phyloP scores from a whole-genome alignment of 1,140 invertebrate species.

The Cotesia chilonis region DNA sequence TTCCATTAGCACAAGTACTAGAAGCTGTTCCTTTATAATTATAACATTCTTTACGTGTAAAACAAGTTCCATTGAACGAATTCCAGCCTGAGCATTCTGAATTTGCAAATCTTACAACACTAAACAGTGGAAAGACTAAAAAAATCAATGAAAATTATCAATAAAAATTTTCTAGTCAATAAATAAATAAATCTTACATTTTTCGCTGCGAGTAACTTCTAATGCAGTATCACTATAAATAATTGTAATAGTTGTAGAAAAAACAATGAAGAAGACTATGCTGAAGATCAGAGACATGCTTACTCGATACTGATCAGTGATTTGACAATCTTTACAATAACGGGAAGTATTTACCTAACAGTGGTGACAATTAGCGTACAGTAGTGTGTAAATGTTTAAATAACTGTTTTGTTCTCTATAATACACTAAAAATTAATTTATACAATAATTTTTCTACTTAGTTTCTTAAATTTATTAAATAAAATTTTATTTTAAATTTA shows the following conservation, averaged over 20 bases:
- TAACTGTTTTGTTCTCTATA: conserved; percentile 28
- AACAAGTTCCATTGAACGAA: conserved; percentile 77
- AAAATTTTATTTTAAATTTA: conserved; percentile 2
- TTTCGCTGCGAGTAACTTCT: conserved; percentile 16
- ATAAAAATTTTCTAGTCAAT: conserved; percentile 3
- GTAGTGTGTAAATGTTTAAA: conserved; percentile 2
- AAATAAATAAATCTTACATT: conserved; percentile 40
- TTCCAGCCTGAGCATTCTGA: conserved; percentile 71
- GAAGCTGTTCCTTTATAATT: conserved; percentile 74
- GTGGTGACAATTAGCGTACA: conserved; percentile 39
- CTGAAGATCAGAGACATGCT: conserved; percentile 32
- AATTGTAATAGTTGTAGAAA: conserved; percentile 38
- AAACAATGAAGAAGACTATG: conserved; percentile 34
- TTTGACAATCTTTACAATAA: not conserved
- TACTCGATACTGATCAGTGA: conserved; percentile 1
- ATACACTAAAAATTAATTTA: conserved; percentile 9
- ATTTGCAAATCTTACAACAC: conserved; percentile 77
- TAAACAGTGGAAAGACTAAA: conserved; percentile 75
- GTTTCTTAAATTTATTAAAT: conserved; percentile 19
- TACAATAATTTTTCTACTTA: not conserved
- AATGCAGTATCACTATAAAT: conserved; percentile 39
- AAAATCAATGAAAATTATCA: conserved; percentile 22
- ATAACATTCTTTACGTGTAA: conserved; percentile 77
- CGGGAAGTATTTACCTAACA: conserved; percentile 12
- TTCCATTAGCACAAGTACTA: conserved; percentile 75